Base-by-base conservation (phyloP, 2,888 invertebrate species). In the Sphinx pinastri region DNA sequence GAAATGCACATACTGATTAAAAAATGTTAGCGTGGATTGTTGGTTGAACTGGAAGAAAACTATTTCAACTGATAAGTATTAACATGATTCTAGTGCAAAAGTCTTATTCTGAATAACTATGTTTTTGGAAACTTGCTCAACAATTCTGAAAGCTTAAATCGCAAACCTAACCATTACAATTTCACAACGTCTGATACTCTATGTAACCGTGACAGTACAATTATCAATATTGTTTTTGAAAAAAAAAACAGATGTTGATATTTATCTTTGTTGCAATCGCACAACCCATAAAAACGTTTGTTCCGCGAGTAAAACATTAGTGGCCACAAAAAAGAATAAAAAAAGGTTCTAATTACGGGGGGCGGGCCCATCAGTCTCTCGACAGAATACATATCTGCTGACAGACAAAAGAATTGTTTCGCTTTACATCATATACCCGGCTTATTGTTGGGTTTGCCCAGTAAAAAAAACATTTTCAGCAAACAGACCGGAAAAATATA, bases 371-470 rank as follows among this genome's bases (percentile, higher is more conserved):
- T 63, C 63, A 12, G 13, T 63, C 63, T 13, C 13, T 19, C 16
- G 19, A 6, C 63, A 16, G 63, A 63, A 47, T 63, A 25, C 63
- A 63, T 63, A 63, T 49, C 67, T 52, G 67, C 38, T 54, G 67
- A 67, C 66, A 70, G 68, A 72, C 70, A 70, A 72, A 70, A 70
- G 63, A 55, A 57, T 57, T 63, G 70, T 68, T 67, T 67, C n/a
- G 49, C 57, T 68, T 55, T 68, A 70, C 69, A 59, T 70, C 68
- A 70, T 60, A 72, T 59, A 60, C 66, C 19, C 67, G 45, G 51
- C 67, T 67, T 68, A 72, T 60, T 70, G 70, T 70, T 59, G 52
- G 19, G 52, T 60, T 69, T 38, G 54, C 55, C 55, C 70, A 54
- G 49, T 59, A 68, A 60, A 68, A 69, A 52, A 63, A 55, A 55